A percentile compares a stretch with the other conserved stretches of the same genome.
Conservation (phyloP, 2,113 vertebrate species). For the Macrotis lagotis region DNA sequence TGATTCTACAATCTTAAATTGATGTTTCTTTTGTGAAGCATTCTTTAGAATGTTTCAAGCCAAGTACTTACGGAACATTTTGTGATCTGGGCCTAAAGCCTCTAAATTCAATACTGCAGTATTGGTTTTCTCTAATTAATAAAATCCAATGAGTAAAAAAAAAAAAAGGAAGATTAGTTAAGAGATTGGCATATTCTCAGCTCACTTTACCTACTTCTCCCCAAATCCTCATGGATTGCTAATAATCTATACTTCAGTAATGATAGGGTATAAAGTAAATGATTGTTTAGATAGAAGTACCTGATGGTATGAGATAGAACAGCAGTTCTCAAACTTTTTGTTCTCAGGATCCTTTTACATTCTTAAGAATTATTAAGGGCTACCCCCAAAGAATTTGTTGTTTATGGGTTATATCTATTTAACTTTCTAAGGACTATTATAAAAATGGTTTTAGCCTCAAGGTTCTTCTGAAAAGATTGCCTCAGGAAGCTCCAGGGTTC, state of each 20-base stretch:
- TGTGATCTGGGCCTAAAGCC: background rate
- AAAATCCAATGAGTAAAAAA: background rate
- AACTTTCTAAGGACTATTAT: background rate
- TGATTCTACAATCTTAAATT: background rate
- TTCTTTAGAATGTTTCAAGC: conserved; percentile 49
- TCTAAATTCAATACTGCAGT: background rate
- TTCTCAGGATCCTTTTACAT: background rate
- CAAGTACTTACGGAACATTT: background rate
- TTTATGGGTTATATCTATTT: background rate
- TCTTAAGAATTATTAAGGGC: background rate
- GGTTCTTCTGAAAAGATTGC: background rate
- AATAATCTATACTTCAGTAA: background rate
- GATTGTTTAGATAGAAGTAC: background rate
- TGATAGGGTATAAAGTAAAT: conserved; percentile 4
- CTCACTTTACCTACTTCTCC: background rate
- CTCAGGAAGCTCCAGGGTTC: background rate
- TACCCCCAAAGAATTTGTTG: background rate
- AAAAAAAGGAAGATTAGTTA: conserved; percentile 17
- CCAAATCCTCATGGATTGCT: background rate
- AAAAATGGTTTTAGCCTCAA: background rate
- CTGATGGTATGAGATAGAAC: background rate
- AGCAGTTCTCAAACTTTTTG: background rate
- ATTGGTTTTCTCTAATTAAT: background rate
- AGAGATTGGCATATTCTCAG: background rate
- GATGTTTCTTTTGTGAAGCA: conserved; percentile 11